phyloP scores from a whole-genome alignment of 2,797 vertebrate genomes.

The Sebastes hubbsi region DNA sequence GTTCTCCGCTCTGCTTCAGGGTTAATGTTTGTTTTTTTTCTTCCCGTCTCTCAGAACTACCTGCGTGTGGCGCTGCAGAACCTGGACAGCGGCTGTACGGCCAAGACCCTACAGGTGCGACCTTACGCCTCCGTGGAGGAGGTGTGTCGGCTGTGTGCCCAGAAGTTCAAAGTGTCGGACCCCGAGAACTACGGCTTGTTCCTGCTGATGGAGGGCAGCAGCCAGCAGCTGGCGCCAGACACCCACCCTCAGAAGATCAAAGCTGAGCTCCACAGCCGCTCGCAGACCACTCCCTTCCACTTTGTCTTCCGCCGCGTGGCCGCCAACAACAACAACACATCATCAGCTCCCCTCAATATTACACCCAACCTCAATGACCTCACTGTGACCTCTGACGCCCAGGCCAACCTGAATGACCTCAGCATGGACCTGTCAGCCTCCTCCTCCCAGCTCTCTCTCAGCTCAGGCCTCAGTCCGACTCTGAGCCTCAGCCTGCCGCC shows the following conservation, averaged over 20 bases:
- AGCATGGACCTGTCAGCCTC: neutral
- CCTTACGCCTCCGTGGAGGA: conserved; percentile 90
- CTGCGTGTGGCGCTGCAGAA: conserved; percentile 93
- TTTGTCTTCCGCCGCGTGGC: conserved; percentile 89
- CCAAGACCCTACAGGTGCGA: conserved; percentile 90
- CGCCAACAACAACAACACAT: conserved; percentile 56
- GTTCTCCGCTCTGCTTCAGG: too few relatives aligned
- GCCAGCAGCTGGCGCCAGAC: conserved; percentile 91
- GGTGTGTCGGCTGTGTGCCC: conserved; percentile 89
- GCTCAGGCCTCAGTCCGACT: conserved; percentile 29
- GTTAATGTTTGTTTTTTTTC: neutral
- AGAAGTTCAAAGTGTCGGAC: conserved; percentile 88
- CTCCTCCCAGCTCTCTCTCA: neutral
- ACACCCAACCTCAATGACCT: conserved; percentile 34
- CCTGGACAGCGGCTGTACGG: conserved; percentile 88
- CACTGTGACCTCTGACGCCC: conserved; percentile 15
- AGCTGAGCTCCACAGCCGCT: conserved; percentile 91
- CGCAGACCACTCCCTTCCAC: conserved; percentile 85
- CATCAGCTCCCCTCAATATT: neutral
- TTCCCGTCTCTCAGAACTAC: conserved; percentile 85
- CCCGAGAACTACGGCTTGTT: conserved; percentile 88
- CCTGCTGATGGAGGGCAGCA: conserved; percentile 88
- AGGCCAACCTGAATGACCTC: conserved; percentile 37
- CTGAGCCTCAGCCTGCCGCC: conserved; percentile 76
- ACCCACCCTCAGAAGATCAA: conserved; percentile 95